Percentiles rank a stretch among this genome's conserved stretches.
Conservation (phyloP, 2,888 invertebrate genomes). For the Camponotus fellah region DNA sequence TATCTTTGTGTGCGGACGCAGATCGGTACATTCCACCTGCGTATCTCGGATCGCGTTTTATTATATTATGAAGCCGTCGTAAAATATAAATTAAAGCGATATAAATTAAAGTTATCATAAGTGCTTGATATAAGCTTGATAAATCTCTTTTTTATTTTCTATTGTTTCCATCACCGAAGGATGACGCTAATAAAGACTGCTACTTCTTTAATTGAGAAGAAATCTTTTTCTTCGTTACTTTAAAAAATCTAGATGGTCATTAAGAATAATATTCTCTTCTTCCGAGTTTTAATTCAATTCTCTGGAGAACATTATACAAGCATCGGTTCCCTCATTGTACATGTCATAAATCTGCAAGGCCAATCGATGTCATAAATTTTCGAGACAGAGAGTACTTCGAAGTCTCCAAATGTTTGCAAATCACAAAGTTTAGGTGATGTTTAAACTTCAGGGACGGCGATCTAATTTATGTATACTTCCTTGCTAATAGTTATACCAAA, state of each 20-base stretch:
- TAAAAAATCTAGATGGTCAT: not conserved
- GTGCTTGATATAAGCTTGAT: not conserved
- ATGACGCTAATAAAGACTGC: not conserved
- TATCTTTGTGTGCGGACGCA: not conserved
- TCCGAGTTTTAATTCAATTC: not conserved
- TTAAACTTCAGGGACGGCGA: constrained; percentile 7
- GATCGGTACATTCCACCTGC: constrained; percentile 23
- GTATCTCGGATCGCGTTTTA: not conserved
- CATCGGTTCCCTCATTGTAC: not conserved
- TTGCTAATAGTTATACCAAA: constrained; percentile 36
- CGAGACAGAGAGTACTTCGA: not conserved
- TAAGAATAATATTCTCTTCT: not conserved
- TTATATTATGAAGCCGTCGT: not conserved
- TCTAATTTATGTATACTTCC: constrained; percentile 42
- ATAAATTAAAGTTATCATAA: not conserved
- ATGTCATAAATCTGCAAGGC: not conserved
- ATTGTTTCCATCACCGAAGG: not conserved
- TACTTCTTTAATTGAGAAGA: not conserved
- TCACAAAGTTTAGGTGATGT: constrained; percentile 25
- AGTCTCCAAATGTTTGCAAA: constrained; percentile 1
- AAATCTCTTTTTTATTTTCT: not conserved
- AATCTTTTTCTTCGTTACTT: not conserved
- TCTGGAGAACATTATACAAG: not conserved
- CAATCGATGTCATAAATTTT: constrained; percentile 9
- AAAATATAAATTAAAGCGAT: no score